Base-by-base conservation (phyloP, 2,797 vertebrate species). In the Myiotriccus ornatus region DNA sequence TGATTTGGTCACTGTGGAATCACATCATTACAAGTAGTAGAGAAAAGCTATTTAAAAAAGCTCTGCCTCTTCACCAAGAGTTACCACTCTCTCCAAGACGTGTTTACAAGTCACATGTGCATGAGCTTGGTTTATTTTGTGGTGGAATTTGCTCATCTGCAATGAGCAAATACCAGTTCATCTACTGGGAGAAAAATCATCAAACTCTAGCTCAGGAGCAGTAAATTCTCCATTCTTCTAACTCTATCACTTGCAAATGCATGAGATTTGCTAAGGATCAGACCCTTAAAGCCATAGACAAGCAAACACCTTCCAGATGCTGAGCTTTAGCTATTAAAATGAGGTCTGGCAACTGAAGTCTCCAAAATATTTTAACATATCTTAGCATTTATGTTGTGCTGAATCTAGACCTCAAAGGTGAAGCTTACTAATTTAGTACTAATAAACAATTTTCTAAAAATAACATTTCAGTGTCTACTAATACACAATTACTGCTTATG, bases 71-170 rank as follows among this genome's bases (percentile, higher is more conserved):
- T 44, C 21, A 35, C 28, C 28, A 27, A 64, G 49, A 62, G 12
- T 12, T 65, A 50, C 30, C n/a, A 6, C 63, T 63, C 56, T 52
- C 56, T 80, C 35, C 69, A 52, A 30, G 21, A 44, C 25, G 23
- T 0, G 0, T 20, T 18, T 16, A 9, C 22, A 32, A 83, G 60
- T 12, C 39, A 35, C 0, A 0, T 2, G 35, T 60, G 28, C 2
- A 1, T 17, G 24, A 55, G 15, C 30, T 8, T 14, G 41, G 34
- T n/a, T 67, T 39, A 17, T n/a, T 71, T 24, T 70, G 50, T 6
- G 28, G 37, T n/a, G 49, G 22, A 37, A 10, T 4, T 3, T 78
- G 25, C 41, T 25, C 24, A 35, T 35, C 41, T 4, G 1, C 67
- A 17, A 4, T 0, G 19, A 62, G 25, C 46, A 27, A 18, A 19